A percentile compares a stretch with the other conserved stretches of the same genome.
These are phyloP conservation scores for Drosophila aff. DNA, from an alignment of 1,140 invertebrate species.

Conservation along the genomic window DNA sequence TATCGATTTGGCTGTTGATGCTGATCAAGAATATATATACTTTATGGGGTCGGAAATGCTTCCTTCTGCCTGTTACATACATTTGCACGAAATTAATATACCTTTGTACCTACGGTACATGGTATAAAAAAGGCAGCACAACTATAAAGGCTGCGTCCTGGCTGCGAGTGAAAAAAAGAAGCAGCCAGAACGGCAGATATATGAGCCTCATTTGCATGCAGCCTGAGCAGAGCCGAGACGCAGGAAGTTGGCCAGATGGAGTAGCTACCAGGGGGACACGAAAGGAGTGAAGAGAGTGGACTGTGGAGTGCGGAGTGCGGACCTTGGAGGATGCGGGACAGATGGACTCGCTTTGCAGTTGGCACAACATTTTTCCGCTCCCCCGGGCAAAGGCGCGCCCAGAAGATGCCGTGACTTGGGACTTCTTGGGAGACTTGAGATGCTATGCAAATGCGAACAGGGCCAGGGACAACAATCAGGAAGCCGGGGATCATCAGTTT, in stretches of 20 bases:
- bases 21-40: too few relatives aligned
- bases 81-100: too few relatives aligned
- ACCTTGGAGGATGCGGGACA: conserved; percentile 19
- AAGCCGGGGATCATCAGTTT: conserved; percentile 44
- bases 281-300: too few relatives aligned
- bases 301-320: not conserved
- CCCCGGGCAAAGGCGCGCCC: conserved; percentile 54
- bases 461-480: conserved; percentile 6
- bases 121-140: not conserved
- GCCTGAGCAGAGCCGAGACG: conserved; percentile 23
- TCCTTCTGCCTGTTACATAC: too few relatives aligned
- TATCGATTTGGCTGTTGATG: too few relatives aligned
- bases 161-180: conserved; percentile 11
- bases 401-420: conserved; percentile 30
- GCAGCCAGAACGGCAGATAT: conserved; percentile 47
- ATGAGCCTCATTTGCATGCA: conserved; percentile 76
- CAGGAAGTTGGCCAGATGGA: conserved; percentile 36
- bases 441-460: conserved; percentile 57
- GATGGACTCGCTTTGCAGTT: conserved; percentile 60
- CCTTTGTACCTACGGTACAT: too few relatives aligned
- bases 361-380: conserved; percentile 35
- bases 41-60: too few relatives aligned
- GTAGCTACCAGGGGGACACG: not conserved
- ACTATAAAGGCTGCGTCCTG: conserved; percentile 8
- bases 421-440: not conserved